Percentiles rank a stretch among this genome's conserved stretches.
These are phyloP conservation scores for Deroplatys truncata DNA, from an alignment of 2,888 invertebrate genomes.

Conservation along the genomic window DNA sequence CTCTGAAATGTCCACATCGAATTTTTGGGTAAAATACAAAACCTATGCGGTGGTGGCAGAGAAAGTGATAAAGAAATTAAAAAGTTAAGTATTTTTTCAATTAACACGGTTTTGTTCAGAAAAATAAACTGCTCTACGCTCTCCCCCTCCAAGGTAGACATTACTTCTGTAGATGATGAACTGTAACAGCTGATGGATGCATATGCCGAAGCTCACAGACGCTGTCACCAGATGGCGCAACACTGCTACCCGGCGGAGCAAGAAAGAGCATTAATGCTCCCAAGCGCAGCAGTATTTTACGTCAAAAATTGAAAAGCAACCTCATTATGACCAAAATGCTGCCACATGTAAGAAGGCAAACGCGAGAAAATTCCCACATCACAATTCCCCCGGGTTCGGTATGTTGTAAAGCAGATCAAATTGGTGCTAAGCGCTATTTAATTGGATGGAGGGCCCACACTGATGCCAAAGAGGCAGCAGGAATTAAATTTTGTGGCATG, in stretches of 20 bases:
- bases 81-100: too few species aligned
- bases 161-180: not conserved
- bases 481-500: not conserved
- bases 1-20: too few species aligned
- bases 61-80: too few species aligned
- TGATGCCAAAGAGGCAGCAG: not conserved
- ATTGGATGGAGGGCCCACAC: not conserved
- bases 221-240: not conserved
- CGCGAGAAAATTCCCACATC: not conserved
- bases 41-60: too few species aligned
- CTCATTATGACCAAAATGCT: not conserved
- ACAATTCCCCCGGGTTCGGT: not conserved
- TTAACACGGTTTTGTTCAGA: too few species aligned
- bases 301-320: not conserved
- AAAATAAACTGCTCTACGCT: too few species aligned
- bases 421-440: not conserved
- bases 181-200: not conserved
- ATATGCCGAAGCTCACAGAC: too few species aligned
- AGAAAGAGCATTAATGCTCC: not conserved
- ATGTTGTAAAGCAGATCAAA: not conserved
- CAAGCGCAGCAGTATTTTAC: too few species aligned
- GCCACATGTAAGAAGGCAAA: not conserved
- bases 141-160: not conserved
- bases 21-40: too few species aligned
- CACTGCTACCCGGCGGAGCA: not conserved